Conservation (phyloP, 1,140 invertebrate species). For the Drosophila pruinosa region DNA sequence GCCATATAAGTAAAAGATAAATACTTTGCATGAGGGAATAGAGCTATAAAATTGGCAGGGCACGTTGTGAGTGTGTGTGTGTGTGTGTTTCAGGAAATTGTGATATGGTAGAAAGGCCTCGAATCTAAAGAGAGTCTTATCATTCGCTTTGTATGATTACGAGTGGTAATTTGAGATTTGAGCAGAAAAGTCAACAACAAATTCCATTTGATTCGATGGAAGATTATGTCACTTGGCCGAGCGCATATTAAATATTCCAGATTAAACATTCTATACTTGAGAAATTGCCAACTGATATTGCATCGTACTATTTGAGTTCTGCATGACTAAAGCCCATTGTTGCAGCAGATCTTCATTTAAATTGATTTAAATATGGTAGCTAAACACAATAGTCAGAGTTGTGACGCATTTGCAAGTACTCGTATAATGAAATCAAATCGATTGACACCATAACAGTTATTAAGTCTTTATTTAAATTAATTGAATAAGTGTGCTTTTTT, state of each 20-base stretch:
- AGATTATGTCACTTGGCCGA: slow-evolving; percentile 17
- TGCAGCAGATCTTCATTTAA: background rate
- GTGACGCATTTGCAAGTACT: too few relatives aligned
- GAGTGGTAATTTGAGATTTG: slow-evolving; percentile 17
- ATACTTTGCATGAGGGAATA: background rate
- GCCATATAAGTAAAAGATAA: background rate
- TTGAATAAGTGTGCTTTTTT: slow-evolving; percentile 55
- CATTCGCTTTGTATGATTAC: background rate
- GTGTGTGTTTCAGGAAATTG: slow-evolving; percentile 12
- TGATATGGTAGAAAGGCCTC: slow-evolving; percentile 32
- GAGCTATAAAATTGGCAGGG: background rate
- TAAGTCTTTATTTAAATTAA: slow-evolving; percentile 79
- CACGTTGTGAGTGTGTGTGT: background rate
- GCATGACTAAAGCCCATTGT: background rate
- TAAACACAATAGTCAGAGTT: too few relatives aligned
- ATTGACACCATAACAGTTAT: slow-evolving; percentile 70
- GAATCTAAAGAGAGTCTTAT: slow-evolving; percentile 17
- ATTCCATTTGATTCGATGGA: slow-evolving; percentile 17
- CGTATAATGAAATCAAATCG: background rate
- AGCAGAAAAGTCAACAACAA: background rate
- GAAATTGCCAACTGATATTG: background rate
- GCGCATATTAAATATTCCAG: slow-evolving; percentile 1
- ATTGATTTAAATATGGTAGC: too few relatives aligned
- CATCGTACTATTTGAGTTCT: background rate
- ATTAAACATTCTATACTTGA: background rate